Conservation (phyloP, 2,888 invertebrate species). For the Nowickia ferox region DNA sequence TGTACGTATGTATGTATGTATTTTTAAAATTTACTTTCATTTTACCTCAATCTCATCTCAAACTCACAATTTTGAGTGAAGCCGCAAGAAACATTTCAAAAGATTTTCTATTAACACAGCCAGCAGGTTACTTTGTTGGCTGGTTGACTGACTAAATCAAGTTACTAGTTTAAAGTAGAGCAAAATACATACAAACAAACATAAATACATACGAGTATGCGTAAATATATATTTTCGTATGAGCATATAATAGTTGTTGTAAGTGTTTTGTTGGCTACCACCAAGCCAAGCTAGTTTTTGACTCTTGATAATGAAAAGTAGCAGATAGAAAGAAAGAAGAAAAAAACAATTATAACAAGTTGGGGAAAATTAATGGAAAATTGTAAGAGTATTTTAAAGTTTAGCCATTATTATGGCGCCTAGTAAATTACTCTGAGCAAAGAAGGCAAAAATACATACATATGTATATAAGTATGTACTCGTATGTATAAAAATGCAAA, state of each 20-base stretch:
- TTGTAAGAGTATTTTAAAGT: slow-evolving; percentile 23
- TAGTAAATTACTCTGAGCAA: slow-evolving; percentile 27
- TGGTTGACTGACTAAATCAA: slow-evolving; percentile 50
- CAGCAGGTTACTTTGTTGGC: slow-evolving; percentile 27
- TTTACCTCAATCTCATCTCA: slow-evolving; percentile 17
- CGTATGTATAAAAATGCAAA: slow-evolving; percentile 11
- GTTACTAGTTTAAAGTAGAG: slow-evolving; percentile 61
- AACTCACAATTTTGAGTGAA: slow-evolving; percentile 42
- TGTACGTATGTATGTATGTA: too few species aligned
- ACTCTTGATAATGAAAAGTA: slow-evolving; percentile 34
- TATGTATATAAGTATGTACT: too few species aligned
- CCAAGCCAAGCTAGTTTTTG: slow-evolving; percentile 42
- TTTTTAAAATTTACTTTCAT: slow-evolving; percentile 43
- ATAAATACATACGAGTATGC: not conserved
- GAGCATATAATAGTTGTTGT: slow-evolving; percentile 11
- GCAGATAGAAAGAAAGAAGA: slow-evolving; percentile 1
- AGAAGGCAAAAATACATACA: slow-evolving; percentile 7
- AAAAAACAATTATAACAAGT: slow-evolving; percentile 41
- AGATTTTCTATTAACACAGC: slow-evolving; percentile 42
- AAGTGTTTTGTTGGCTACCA: slow-evolving; percentile 28
- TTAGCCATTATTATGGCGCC: slow-evolving; percentile 62
- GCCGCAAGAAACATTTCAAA: slow-evolving; percentile 26
- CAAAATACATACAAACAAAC: slow-evolving; percentile 36
- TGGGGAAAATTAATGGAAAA: slow-evolving; percentile 37
- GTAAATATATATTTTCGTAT: not conserved